These are phyloP conservation scores for Eupithecia pulchellata DNA, from an alignment of 2,888 invertebrate genomes.

Conservation along the genomic window DNA sequence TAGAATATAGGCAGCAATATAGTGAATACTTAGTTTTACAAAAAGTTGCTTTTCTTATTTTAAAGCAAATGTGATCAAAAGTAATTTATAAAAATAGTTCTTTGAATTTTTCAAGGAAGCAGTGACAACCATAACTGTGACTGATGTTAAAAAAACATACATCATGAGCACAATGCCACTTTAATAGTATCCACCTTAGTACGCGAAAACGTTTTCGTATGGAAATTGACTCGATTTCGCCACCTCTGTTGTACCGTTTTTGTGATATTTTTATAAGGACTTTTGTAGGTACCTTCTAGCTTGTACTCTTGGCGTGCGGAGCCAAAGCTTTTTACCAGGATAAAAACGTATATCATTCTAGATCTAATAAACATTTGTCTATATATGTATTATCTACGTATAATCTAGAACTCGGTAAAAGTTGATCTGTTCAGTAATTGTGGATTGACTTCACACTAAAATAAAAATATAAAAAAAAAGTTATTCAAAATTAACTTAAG, in stretches of 20 bases:
- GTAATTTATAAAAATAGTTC: too few relatives aligned
- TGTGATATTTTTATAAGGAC: background rate
- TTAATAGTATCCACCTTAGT: conserved; percentile 62
- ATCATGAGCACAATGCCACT: conserved; percentile 74
- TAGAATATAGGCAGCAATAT: background rate
- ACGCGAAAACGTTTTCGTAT: conserved; percentile 66
- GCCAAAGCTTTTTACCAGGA: background rate
- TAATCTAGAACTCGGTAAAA: background rate
- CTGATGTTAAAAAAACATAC: conserved; percentile 78
- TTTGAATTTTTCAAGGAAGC: background rate
- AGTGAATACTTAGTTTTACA: too few relatives aligned
- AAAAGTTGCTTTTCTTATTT: too few relatives aligned
- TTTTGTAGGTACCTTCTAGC: too few relatives aligned
- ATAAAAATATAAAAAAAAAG: background rate
- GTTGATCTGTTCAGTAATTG: background rate
- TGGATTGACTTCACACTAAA: background rate
- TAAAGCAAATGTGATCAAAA: too few relatives aligned
- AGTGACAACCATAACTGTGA: conserved; percentile 31
- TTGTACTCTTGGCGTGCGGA: too few relatives aligned
- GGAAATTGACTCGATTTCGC: conserved; percentile 64
- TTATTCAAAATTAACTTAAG: too few relatives aligned
- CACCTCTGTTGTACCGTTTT: conserved; percentile 70
- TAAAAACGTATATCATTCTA: background rate
- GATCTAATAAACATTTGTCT: too few relatives aligned
- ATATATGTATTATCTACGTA: too few relatives aligned